These are phyloP conservation scores for Platalea minor DNA, from an alignment of 2,797 vertebrate genomes.

Conservation along the genomic window DNA sequence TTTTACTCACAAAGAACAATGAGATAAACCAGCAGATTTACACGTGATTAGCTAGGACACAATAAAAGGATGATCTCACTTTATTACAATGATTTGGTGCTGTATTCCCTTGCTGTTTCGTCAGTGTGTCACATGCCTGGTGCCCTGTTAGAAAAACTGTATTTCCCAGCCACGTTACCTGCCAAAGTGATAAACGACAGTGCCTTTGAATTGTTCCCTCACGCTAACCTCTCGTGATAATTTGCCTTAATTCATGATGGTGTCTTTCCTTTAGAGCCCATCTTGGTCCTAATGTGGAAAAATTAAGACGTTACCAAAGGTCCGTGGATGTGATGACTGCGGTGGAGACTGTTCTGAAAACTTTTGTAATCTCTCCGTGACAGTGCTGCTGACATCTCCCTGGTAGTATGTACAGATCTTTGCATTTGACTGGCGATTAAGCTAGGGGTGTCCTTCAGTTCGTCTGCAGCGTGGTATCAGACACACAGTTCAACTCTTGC, in stretches of 20 bases:
- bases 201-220: background rate
- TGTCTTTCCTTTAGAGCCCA: background rate
- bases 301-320: background rate
- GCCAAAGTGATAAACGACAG: background rate
- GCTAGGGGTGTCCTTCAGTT: background rate
- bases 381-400: accelerated
- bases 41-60: constrained; percentile 65
- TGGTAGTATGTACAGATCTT: background rate
- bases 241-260: background rate
- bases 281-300: background rate
- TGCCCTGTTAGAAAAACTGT: background rate
- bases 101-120: constrained; percentile 72
- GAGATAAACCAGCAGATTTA: constrained; percentile 65
- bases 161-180: background rate
- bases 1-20: constrained; percentile 42
- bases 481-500: background rate
- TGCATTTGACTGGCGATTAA: background rate
- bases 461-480: background rate
- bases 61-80: constrained; percentile 71
- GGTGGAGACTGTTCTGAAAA: background rate
- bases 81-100: constrained; percentile 72
- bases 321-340: background rate
- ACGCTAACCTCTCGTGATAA: background rate
- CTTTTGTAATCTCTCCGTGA: background rate
- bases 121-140: constrained; percentile 68